Base-by-base conservation (phyloP, 1,140 invertebrate species). In the Chymomyza costata region DNA sequence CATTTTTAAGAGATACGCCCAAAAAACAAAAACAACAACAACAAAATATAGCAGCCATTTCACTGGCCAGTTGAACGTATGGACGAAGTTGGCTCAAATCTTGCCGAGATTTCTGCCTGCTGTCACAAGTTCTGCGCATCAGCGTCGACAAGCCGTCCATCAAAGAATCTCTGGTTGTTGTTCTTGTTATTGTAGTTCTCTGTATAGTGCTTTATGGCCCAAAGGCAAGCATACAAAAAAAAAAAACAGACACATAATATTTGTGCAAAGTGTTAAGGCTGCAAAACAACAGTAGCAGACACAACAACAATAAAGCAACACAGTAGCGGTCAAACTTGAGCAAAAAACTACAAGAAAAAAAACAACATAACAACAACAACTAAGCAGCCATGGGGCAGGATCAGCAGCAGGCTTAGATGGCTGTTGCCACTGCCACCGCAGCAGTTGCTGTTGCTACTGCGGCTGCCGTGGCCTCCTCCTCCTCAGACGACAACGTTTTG, bases 211-310 rank as follows among this genome's bases (percentile, higher is more conserved):
- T 14, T 32, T 39, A 38, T 47, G 48, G 50, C 55, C 50, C 39
- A 50, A 44, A 48, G 56, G 51, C 68, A 64, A 54, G 37, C 31
- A 37, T 48, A 37, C 14, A 49, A 66, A 48, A 62, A 35, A 59
- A 68, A 64, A 69, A 69, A 51, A 69, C 59, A 63, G 67, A 39
- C 51, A 46, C 45, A 73, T 74, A 74, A 74, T 74, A 74, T 74
- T 74, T 76, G 70, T 65, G 65, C 70, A 69, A 76, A 76, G 70
- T 76, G 70, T 76, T 76, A 58, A 69, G 65, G 57, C 61, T 65
- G 65, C 64, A 62, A 61, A 74, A 61, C 60, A 65, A 74, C 69
- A 68, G 69, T 73, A 74, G 69, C 53, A 65, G 54, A 70, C 54
- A 47, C 43, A 47, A 41, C 15, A 46, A 15, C 25, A 14, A 21